Base-by-base conservation (phyloP, 2,888 invertebrate genomes). In the Rotaria magnacalcarata region DNA sequence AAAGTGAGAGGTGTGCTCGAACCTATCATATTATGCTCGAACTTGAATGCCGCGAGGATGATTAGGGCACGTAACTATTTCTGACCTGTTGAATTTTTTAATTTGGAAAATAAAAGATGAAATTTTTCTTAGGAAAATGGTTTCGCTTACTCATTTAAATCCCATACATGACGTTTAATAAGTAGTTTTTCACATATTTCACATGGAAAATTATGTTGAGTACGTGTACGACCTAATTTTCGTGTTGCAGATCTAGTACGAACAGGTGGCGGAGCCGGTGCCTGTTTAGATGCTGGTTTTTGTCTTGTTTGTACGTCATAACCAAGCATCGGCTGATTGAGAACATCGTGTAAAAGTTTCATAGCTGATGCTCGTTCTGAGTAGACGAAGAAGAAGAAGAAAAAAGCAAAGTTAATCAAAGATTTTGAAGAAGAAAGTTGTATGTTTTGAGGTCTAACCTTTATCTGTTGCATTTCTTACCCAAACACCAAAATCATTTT, bases 161-260 rank as follows among this genome's bases (percentile, higher is more conserved):
- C 80, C 80, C 80, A 80, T 47, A 80, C 80, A 47, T 80, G 80
- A 0, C 80, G 80, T 47, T 80, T 80, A 14, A 80, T 80, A 43
- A 80, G 80, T n/a, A 80, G 47, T 80, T 80, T 80, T n/a, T 80
- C 80, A 47, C 80, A 80, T 43, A 80, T 80, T 80, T 80, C 80
- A n/a, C 80, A 80, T 11, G 80, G 80, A 47, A 80, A 80, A 6
- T 47, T 16, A 80, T 80, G 80, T n/a, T 24, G 43, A 47, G 80
- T 47, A 47, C 80, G 80, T 43, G 80, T 80, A 47, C 47, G 47
- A 47, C 80, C 80, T 80, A 80, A n/a, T 80, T 80, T 80, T 80
- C 80, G 43, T 67, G 67, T 34, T 24, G 10, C 80, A 3, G 80
- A 80, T 43, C 4, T n/a, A 10, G 80, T 11, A 24, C 80, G 21